phyloP scores from a whole-genome alignment of 1,140 invertebrate genomes.

The Stegodyphus dumicola region DNA sequence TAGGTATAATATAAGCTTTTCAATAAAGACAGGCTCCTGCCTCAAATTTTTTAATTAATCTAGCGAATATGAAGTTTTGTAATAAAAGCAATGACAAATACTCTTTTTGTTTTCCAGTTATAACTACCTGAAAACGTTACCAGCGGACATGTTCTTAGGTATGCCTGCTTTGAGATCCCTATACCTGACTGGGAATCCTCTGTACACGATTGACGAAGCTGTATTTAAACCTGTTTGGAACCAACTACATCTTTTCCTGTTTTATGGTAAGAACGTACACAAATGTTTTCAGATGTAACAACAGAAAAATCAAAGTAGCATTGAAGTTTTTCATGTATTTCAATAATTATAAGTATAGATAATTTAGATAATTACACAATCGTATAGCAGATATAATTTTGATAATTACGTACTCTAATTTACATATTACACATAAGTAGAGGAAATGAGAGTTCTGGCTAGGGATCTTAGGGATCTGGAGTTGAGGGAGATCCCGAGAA shows the following conservation, averaged over 20 bases:
- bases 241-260: slow-evolving; percentile 10
- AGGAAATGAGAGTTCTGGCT: too few relatives aligned
- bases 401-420: too few relatives aligned
- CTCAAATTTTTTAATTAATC: neutral
- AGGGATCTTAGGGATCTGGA: too few relatives aligned
- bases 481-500: too few relatives aligned
- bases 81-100: neutral
- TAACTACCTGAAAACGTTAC: slow-evolving; percentile 12
- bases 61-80: neutral
- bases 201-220: slow-evolving; percentile 1
- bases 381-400: too few relatives aligned
- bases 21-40: neutral
- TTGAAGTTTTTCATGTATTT: too few relatives aligned
- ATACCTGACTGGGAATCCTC: slow-evolving; percentile 43
- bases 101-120: slow-evolving; percentile 12
- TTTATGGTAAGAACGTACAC: slow-evolving; percentile 7
- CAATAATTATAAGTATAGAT: too few relatives aligned
- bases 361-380: too few relatives aligned
- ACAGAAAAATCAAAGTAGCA: too few relatives aligned
- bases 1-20: too few relatives aligned
- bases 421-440: too few relatives aligned
- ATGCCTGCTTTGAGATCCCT: slow-evolving; percentile 27
- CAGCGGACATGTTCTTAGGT: slow-evolving; percentile 19
- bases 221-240: slow-evolving; percentile 41
- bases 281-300: too few relatives aligned